These are phyloP conservation scores for Spisula solida DNA, from an alignment of 2,888 invertebrate genomes.

Conservation along the genomic window DNA sequence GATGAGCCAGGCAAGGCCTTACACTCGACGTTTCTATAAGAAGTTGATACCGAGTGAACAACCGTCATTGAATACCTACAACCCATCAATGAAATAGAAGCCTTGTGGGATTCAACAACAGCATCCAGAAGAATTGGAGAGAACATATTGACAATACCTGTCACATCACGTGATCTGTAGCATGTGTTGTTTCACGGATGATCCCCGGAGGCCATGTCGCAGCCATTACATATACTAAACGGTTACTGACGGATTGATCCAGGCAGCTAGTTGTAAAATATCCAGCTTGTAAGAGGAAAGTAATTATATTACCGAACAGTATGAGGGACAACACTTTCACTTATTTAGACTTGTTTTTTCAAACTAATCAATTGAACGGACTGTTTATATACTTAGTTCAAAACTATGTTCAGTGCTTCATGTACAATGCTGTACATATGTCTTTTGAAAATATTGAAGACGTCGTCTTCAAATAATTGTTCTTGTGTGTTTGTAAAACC, in stretches of 20 bases:
- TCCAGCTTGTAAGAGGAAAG: not conserved
- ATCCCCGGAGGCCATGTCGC: not conserved
- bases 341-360: no score
- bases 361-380: no score
- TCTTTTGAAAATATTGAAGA: no score
- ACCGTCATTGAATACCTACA: not conserved
- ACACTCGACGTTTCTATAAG: not conserved
- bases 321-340: no score
- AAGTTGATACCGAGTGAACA: not conserved
- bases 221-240: not conserved
- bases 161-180: not conserved
- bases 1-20: not conserved
- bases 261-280: not conserved
- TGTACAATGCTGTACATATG: no score
- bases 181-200: not conserved
- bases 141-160: not conserved
- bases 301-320: not conserved
- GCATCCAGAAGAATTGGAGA: not conserved
- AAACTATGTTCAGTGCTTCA: no score
- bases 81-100: not conserved
- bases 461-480: no score
- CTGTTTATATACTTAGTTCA: no score
- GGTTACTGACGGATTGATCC: not conserved
- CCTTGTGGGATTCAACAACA: conserved; percentile 8
- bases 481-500: no score